Percentiles rank a stretch among this genome's conserved stretches.
Evolutionary conservation across 1,140 invertebrate genomes (phyloP).

Genomic region (Geopemphigus sp.): DNA sequence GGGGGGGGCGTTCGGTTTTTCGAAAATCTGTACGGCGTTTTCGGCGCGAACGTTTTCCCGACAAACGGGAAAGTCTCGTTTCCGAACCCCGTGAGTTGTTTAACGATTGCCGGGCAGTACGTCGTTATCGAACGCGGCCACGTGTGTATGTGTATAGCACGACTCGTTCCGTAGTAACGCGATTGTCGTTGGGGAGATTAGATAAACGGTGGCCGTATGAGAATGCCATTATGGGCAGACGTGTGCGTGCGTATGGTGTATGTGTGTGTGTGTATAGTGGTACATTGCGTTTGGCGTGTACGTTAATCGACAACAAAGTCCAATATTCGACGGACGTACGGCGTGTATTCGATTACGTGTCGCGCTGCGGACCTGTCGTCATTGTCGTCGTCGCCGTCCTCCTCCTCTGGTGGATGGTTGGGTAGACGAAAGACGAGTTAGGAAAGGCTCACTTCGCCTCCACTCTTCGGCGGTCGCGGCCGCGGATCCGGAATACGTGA

Average conservation of each 20-base stretch:
- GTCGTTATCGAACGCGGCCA: no score
- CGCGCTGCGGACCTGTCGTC: not conserved
- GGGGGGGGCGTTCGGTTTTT: no score
- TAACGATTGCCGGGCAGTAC: no score
- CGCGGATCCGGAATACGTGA: conserved; percentile 39
- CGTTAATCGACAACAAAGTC: not conserved
- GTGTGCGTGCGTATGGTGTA: not conserved
- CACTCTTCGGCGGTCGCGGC: not conserved
- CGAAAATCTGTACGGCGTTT: no score
- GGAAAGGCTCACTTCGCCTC: not conserved
- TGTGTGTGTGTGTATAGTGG: not conserved
- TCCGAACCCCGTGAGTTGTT: no score
- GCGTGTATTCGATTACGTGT: not conserved
- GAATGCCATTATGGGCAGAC: not conserved
- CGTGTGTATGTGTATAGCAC: no score
- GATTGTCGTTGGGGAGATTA: not conserved
- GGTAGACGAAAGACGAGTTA: no score
- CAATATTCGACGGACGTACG: not conserved
- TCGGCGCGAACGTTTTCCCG: no score
- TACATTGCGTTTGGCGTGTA: not conserved
- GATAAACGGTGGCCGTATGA: not conserved
- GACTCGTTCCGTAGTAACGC: no score
- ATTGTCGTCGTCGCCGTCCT: no score
- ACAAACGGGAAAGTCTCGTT: no score
- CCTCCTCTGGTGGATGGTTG: not conserved